Percentiles rank a stretch among this genome's conserved stretches.
Conservation (phyloP, 2,113 vertebrate genomes). For the Platanista minor region DNA sequence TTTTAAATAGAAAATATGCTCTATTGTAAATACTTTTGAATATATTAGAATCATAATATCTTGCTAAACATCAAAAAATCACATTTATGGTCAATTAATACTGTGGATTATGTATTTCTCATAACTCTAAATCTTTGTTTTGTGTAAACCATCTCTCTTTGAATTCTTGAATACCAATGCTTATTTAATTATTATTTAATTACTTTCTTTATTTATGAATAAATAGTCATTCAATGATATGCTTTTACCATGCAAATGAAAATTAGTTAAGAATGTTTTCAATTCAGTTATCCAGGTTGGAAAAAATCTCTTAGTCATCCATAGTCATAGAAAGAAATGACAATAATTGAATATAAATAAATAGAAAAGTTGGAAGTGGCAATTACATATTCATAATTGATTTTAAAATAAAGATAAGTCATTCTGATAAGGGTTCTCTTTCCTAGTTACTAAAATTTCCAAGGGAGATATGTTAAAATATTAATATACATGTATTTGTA, state of each 20-base stretch:
- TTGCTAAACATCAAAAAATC: not conserved
- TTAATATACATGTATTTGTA: not conserved
- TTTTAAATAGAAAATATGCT: not conserved
- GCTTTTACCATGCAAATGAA: not conserved
- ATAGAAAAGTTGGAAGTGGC: not conserved
- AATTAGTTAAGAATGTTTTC: not conserved
- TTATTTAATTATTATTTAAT: not conserved
- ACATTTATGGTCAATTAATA: not conserved
- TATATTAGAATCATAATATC: not conserved
- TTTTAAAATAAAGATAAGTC: not conserved
- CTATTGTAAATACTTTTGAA: slow-evolving; percentile 18
- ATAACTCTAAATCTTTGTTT: not conserved
- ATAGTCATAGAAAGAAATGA: not conserved
- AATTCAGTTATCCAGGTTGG: not conserved
- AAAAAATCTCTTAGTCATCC: not conserved
- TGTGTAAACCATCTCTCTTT: not conserved
- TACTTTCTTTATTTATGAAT: not conserved
- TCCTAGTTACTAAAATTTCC: not conserved
- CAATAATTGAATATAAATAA: not conserved
- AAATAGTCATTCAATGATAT: not conserved
- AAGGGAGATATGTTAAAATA: not conserved
- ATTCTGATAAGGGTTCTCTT: not conserved
- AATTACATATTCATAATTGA: not conserved
- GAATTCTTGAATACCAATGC: not conserved
- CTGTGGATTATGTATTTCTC: not conserved